Evolutionary conservation across 2,888 invertebrate species (phyloP).

Genomic region (Agrilus mali): DNA sequence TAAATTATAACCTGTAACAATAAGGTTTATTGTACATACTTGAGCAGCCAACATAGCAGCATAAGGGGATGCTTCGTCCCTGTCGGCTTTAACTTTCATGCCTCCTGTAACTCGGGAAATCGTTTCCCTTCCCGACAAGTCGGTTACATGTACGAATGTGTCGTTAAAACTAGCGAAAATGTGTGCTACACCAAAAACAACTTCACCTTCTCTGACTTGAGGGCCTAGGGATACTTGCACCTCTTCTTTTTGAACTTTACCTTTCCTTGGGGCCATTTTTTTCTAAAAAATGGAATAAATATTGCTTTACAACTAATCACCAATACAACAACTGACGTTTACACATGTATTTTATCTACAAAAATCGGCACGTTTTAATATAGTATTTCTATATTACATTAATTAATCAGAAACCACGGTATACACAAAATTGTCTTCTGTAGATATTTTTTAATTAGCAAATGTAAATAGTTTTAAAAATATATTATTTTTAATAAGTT

Average conservation of each 20-base stretch:
- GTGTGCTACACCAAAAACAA: conserved; percentile 97
- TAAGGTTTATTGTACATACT: conserved; percentile 36
- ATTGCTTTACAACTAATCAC: no score
- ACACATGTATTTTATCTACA: no score
- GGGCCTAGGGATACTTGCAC: conserved; percentile 93
- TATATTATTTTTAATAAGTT: no score
- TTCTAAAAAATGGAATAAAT: no score
- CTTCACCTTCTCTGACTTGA: conserved; percentile 93
- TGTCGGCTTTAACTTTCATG: conserved; percentile 99
- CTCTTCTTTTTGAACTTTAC: conserved; percentile 36
- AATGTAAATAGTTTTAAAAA: no score
- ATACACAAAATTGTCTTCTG: no score
- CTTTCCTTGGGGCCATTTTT: no score
- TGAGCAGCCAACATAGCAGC: conserved; percentile 99
- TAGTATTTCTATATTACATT: no score
- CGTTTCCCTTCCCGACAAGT: conserved; percentile 93
- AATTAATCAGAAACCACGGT: no score
- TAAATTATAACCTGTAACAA: conserved; percentile 12
- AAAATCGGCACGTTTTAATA: no score
- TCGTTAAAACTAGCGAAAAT: conserved; percentile 99
- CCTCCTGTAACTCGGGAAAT: conserved; percentile 93
- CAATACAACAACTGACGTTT: no score
- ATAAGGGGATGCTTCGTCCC: conserved; percentile 99
- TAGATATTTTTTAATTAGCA: no score
- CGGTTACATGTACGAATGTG: conserved; percentile 99